A percentile compares a stretch with the other conserved stretches of the same genome.
Conservation (phyloP, 2,113 vertebrate genomes). For the Reinhardtius hippoglossoides region DNA sequence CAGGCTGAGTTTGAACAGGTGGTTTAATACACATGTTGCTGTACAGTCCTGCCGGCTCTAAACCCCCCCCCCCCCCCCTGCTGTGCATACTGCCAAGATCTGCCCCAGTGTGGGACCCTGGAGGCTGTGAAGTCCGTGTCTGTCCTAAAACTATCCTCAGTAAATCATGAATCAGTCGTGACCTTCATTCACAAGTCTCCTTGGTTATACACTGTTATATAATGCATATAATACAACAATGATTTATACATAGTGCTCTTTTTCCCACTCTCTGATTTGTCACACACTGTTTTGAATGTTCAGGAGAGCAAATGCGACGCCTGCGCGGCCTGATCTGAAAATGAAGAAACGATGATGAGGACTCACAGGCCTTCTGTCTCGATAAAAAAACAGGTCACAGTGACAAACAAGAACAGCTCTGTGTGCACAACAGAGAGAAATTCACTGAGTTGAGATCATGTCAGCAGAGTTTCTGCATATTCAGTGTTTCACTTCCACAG, state of each 20-base stretch:
- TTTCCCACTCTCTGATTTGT: background rate
- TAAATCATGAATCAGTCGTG: background rate
- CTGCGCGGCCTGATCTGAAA: background rate
- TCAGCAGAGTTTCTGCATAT: background rate
- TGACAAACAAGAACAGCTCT: background rate
- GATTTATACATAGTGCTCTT: background rate
- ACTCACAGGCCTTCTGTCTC: background rate
- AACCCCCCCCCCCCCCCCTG: background rate
- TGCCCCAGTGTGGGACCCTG: background rate
- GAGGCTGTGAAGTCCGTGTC: background rate
- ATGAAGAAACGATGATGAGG: background rate
- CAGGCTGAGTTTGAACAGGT: background rate
- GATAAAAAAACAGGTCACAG: slow-evolving; percentile 21
- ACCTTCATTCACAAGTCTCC: background rate
- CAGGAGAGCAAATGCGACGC: background rate
- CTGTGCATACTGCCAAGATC: background rate
- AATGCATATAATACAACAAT: background rate
- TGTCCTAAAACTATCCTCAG: background rate
- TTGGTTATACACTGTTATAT: background rate
- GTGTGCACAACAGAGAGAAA: background rate
- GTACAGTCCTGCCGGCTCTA: background rate
- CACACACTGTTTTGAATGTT: background rate
- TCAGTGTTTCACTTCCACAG: background rate
- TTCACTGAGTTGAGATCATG: background rate
- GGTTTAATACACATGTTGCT: background rate